Conservation (phyloP, 2,797 vertebrate species). For the Eulemur albifrons region DNA sequence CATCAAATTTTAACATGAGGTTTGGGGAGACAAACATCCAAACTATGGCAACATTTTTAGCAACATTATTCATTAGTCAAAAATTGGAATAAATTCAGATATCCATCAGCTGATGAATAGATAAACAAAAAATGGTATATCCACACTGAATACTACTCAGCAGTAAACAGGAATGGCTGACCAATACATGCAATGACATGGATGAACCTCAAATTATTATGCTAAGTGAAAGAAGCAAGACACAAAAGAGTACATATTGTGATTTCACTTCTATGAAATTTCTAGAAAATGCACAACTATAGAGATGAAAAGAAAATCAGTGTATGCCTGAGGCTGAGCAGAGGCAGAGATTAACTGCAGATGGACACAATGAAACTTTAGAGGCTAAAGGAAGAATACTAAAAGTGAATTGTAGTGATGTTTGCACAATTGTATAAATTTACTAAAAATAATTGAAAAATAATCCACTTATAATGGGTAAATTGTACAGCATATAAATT, state of each 20-base stretch:
- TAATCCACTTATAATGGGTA: neutral
- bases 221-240: neutral
- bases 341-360: neutral
- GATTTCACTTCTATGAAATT: neutral
- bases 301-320: neutral
- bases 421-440: neutral
- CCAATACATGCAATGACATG: neutral
- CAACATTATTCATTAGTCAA: neutral
- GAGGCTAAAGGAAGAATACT: neutral
- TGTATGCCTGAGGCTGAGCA: neutral
- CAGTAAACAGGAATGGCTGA: neutral
- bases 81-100: neutral
- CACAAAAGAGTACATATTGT: neutral
- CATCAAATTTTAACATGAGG: neutral
- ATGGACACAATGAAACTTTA: neutral
- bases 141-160: neutral
- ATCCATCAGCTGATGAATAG: neutral
- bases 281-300: neutral
- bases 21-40: neutral
- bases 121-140: neutral
- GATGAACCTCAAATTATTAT: neutral
- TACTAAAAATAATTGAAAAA: neutral
- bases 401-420: neutral
- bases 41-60: neutral
- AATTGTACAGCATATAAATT: neutral